Evolutionary conservation across 64 coral and sea anemone species (phyloP).

Genomic region (Pocillopora verrucosa): DNA sequence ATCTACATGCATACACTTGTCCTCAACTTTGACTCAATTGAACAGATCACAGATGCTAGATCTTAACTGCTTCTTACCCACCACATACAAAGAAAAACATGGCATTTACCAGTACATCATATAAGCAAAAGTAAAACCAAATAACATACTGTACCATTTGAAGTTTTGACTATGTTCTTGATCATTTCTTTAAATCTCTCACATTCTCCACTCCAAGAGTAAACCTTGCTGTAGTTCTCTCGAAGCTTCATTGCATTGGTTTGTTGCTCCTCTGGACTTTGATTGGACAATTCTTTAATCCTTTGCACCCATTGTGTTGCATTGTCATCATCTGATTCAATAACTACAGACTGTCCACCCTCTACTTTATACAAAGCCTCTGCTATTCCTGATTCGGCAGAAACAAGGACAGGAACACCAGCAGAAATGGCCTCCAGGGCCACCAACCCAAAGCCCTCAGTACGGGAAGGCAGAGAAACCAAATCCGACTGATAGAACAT

Average conservation of each 20-base stretch:
- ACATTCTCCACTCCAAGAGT: conserved; percentile 4
- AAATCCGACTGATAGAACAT: conserved; percentile 7
- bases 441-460: conserved; percentile 35
- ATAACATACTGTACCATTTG: too few species aligned
- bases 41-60: too few species aligned
- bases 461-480: conserved; percentile 26
- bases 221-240: not conserved
- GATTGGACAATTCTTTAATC: not conserved
- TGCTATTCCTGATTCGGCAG: conserved; percentile 3
- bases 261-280: not conserved
- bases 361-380: not conserved
- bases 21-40: too few species aligned
- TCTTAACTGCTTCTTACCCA: too few species aligned
- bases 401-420: conserved; percentile 28
- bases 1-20: too few species aligned
- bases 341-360: not conserved
- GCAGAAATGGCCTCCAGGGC: conserved; percentile 52
- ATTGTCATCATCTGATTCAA: not conserved
- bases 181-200: not conserved
- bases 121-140: too few species aligned
- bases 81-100: too few species aligned
- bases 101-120: too few species aligned
- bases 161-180: too few species aligned
- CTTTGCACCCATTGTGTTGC: not conserved
- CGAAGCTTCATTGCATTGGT: not conserved